Conservation (phyloP, 2,888 invertebrate species). For the Apamea crenata region DNA sequence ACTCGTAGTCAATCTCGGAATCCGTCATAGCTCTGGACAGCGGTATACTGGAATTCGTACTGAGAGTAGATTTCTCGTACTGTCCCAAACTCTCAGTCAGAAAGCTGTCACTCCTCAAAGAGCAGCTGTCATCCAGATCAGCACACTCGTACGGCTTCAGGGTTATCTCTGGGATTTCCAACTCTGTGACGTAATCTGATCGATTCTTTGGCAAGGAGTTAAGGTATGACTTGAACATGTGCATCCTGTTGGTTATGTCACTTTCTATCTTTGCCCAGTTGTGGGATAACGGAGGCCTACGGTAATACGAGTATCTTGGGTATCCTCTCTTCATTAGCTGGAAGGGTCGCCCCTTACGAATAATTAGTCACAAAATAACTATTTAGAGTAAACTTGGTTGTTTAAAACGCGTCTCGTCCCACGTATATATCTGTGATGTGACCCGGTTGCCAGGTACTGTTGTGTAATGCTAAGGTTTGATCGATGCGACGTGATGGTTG, state of each 20-base stretch:
- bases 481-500: constrained; percentile 72
- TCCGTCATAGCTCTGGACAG: constrained; percentile 86
- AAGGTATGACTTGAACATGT: constrained; percentile 80
- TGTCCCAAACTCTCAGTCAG: constrained; percentile 72
- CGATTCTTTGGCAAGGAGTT: constrained; percentile 82
- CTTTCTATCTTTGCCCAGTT: constrained; percentile 38
- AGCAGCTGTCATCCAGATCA: constrained; percentile 74
- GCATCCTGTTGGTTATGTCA: constrained; percentile 69
- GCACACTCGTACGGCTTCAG: constrained; percentile 78
- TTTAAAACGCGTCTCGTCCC: constrained; percentile 28
- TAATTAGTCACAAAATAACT: neutral
- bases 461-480: constrained; percentile 59
- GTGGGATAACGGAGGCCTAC: constrained; percentile 10
- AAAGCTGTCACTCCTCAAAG: constrained; percentile 73
- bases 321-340: constrained; percentile 24
- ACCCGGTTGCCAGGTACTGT: constrained; percentile 16
- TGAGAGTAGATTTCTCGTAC: constrained; percentile 70
- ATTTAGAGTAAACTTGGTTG: neutral
- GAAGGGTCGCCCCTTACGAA: neutral
- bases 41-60: constrained; percentile 81
- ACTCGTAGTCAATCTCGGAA: constrained; percentile 84
- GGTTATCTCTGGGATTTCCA: constrained; percentile 81
- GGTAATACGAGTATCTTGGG: neutral
- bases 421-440: constrained; percentile 36
- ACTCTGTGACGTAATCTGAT: constrained; percentile 80